Evolutionary conservation across 1,140 invertebrate genomes (phyloP), one percentile per base, ranked within the genome.

Genomic region (Plectrocnemia conspersa): DNA sequence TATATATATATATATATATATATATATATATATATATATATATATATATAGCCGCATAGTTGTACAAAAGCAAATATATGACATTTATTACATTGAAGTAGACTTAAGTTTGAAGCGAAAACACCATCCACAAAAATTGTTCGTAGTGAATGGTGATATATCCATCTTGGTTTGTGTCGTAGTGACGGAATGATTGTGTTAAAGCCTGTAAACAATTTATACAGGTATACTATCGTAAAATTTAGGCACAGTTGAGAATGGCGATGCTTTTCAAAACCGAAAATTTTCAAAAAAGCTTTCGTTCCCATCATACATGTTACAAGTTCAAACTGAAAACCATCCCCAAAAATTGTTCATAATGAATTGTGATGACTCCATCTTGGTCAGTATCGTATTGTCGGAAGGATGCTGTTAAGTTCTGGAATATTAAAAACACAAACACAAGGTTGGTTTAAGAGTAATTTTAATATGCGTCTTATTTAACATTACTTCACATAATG

Each of bases 61-160:
- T n/a, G n/a, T n/a, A n/a, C n/a, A n/a, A n/a, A 46, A 27, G 10
- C 27, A 46, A 27, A 46, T 27, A 46, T 23, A 22, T 19, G 36
- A 19, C n/a, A n/a, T 24, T 16, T 4, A 22, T 44, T 44, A 22
- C 25, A 23, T 44, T 29, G 11, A 2, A 6, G 32, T 15, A 27
- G 44, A 41, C 15, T 81, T 81, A 93, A 69, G 91, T 82, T 78
- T 91, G 93, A 41, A 97, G 73, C 65, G 87, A 89, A 69, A 97
- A 95, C 16, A 98, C 94, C 83, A 98, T 92, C 59, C 82, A 84
- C 18, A 98, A 79, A 75, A 99, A 99, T 66, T 98, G 91, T 74
- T 99, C 95, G 68, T 98, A 99, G 59, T 93, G 87, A 65, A 98
- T 95, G 22, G 88, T 91, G 58, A 99, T 97, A 52, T 92, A 82